phyloP scores from a whole-genome alignment of 2,888 invertebrate species.

The Agonum fuliginosum region DNA sequence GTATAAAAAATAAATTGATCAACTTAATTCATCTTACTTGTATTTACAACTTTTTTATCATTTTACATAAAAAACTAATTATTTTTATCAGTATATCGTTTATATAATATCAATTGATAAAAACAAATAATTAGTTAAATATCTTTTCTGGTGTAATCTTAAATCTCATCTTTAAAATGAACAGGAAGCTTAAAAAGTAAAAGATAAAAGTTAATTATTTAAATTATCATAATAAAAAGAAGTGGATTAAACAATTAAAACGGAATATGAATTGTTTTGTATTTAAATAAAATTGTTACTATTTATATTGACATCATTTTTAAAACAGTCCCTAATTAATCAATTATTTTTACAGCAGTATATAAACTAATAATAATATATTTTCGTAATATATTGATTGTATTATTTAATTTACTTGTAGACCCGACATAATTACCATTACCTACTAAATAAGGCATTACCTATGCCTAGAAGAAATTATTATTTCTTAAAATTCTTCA shows the following conservation, averaged over 20 bases:
- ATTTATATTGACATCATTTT: too few relatives aligned
- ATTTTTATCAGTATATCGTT: slow-evolving; percentile 21
- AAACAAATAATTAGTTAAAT: background rate
- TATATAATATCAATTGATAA: slow-evolving; percentile 4
- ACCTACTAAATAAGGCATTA: too few relatives aligned
- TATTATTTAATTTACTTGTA: too few relatives aligned
- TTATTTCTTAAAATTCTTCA: too few relatives aligned
- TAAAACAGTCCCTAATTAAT: too few relatives aligned
- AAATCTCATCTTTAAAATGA: slow-evolving; percentile 1
- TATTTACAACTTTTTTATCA: background rate
- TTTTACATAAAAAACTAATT: slow-evolving; percentile 1
- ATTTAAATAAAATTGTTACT: too few relatives aligned
- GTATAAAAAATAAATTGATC: slow-evolving; percentile 33
- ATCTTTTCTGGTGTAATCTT: background rate
- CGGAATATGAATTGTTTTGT: too few relatives aligned
- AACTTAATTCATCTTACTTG: slow-evolving; percentile 11
- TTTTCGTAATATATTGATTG: too few relatives aligned
- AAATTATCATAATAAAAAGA: background rate
- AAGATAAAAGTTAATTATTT: background rate
- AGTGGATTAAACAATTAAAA: background rate
- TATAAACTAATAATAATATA: too few relatives aligned
- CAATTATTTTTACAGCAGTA: too few relatives aligned
- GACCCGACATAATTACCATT: too few relatives aligned
- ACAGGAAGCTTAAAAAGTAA: background rate
- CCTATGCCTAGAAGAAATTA: too few relatives aligned